Evolutionary conservation across 2,113 vertebrate species (phyloP).

Genomic region (Uropsilus gracilis): DNA sequence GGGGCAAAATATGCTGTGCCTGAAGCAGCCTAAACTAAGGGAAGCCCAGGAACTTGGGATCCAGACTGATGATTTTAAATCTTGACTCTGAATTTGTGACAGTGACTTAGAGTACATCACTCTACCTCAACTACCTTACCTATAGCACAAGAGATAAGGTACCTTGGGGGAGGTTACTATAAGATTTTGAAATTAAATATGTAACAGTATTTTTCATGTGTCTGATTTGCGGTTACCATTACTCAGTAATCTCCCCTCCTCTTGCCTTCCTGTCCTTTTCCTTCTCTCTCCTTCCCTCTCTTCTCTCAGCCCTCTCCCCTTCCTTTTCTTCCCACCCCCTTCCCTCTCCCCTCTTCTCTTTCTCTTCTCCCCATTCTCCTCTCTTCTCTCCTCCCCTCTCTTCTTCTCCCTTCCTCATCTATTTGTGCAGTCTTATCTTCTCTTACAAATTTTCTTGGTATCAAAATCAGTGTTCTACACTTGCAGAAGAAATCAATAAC

Average conservation of each 20-base stretch:
- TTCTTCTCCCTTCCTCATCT: too few species aligned
- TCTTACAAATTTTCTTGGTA: background rate
- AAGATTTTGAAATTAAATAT: background rate
- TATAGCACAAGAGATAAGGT: background rate
- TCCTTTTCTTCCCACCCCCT: too few species aligned
- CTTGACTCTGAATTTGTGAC: background rate
- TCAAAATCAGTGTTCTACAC: background rate
- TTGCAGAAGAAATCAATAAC: background rate
- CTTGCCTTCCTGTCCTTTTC: background rate
- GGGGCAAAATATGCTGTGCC: background rate
- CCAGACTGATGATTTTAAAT: background rate
- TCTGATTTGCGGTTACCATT: background rate
- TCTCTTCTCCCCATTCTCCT: too few species aligned
- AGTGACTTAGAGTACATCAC: background rate
- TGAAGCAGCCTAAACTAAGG: background rate
- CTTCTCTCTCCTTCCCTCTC: background rate
- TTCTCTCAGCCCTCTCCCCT: background rate
- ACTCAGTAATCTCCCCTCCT: too few species aligned
- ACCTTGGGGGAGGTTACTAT: background rate
- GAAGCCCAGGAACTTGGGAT: background rate
- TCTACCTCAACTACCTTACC: background rate
- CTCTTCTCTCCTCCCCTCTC: background rate
- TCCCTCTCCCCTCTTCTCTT: accelerated
- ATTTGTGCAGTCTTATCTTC: background rate
- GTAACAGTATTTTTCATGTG: background rate